A percentile compares a stretch with the other conserved stretches of the same genome.
Evolutionary conservation across 2,113 vertebrate species (phyloP).

Genomic region (Pluvianellus socialis): DNA sequence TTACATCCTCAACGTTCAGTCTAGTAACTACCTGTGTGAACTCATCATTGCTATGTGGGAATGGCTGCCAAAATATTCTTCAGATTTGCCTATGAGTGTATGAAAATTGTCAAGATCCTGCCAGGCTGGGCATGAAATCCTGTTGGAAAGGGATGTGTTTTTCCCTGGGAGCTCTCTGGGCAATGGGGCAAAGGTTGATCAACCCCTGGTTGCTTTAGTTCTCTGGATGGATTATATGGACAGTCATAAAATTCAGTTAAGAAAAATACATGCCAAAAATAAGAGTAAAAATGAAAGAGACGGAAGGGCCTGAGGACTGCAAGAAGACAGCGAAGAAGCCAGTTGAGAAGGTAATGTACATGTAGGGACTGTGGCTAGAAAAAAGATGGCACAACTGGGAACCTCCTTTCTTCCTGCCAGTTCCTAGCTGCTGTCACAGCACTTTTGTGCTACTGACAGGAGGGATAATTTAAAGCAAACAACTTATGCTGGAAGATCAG

Average conservation of each 20-base stretch:
- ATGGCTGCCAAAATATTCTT: neutral
- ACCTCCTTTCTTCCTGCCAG: neutral
- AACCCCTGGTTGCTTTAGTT: neutral
- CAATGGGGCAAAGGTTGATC: neutral
- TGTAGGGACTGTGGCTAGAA: neutral
- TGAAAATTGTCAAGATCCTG: neutral
- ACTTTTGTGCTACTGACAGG: constrained; percentile 18
- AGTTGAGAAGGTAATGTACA: neutral
- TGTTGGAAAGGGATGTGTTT: neutral
- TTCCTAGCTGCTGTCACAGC: constrained; percentile 30
- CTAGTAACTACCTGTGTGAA: neutral
- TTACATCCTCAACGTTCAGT: neutral
- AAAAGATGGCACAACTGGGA: neutral
- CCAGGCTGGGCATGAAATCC: neutral
- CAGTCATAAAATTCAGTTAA: neutral
- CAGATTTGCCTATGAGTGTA: neutral
- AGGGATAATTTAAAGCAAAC: constrained; percentile 37
- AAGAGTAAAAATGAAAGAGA: neutral
- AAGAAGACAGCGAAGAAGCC: neutral
- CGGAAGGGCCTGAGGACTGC: neutral
- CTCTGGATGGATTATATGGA: neutral
- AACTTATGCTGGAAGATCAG: constrained; percentile 35
- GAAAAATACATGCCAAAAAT: neutral
- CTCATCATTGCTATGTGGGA: neutral
- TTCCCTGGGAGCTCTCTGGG: neutral